phyloP scores from a whole-genome alignment of 1,140 invertebrate genomes.

The Diorhabda elongata region DNA sequence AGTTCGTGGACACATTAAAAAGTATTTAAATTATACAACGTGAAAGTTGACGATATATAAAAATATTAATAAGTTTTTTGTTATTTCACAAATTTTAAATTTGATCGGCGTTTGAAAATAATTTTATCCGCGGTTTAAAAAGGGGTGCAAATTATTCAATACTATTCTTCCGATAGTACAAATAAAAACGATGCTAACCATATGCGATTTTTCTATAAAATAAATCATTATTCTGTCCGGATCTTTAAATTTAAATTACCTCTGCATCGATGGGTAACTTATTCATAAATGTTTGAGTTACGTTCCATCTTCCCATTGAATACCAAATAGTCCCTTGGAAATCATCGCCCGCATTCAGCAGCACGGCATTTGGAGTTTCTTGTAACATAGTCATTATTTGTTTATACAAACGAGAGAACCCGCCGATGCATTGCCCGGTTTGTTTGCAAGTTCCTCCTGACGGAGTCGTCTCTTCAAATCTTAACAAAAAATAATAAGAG shows the following conservation, averaged over 20 bases:
- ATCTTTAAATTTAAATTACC: constrained; percentile 48
- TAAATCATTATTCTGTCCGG: neutral
- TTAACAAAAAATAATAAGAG: constrained; percentile 36
- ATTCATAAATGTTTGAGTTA: constrained; percentile 71
- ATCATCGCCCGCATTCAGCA: constrained; percentile 79
- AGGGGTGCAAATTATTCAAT: too few species aligned
- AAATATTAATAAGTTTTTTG: too few species aligned
- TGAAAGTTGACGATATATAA: too few species aligned
- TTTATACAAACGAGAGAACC: constrained; percentile 63
- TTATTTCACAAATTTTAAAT: too few species aligned
- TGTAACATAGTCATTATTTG: constrained; percentile 53
- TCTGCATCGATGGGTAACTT: constrained; percentile 72
- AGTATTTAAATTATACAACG: too few species aligned
- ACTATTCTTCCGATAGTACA: neutral
- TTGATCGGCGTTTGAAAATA: too few species aligned
- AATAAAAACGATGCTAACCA: too few species aligned
- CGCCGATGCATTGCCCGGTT: constrained; percentile 65
- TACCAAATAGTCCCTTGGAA: constrained; percentile 86
- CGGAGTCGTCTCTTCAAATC: constrained; percentile 65
- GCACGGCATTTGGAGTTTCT: constrained; percentile 58
- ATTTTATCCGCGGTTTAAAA: too few species aligned
- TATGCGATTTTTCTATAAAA: neutral
- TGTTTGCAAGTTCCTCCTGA: constrained; percentile 57
- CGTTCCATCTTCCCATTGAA: constrained; percentile 68
- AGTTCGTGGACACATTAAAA: too few species aligned